A percentile compares a stretch with the other conserved stretches of the same genome.
phyloP scores from a whole-genome alignment of 1,140 invertebrate species.

The Trachymyrmex cornetzi region DNA sequence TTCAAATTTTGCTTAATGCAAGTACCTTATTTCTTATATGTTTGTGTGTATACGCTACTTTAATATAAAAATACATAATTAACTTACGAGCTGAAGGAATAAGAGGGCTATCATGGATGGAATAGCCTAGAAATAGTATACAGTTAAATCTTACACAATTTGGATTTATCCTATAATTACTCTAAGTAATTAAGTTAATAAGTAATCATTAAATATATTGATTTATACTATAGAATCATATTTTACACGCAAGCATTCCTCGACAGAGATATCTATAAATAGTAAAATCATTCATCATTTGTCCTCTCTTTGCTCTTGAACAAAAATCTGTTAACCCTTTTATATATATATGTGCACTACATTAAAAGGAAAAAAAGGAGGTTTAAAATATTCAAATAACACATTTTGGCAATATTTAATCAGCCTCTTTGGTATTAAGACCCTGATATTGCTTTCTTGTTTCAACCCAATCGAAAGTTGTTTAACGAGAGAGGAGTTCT shows the following conservation, averaged over 20 bases:
- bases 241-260: conserved; percentile 80
- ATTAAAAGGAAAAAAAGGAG: conserved; percentile 63
- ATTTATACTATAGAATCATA: conserved; percentile 82
- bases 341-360: conserved; percentile 65
- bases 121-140: conserved; percentile 86
- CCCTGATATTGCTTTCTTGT: conserved; percentile 77
- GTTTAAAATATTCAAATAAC: conserved; percentile 78
- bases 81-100: conserved; percentile 86
- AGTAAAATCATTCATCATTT: conserved; percentile 66
- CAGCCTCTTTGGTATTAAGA: conserved; percentile 85
- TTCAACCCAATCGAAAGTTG: conserved; percentile 56
- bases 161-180: conserved; percentile 79
- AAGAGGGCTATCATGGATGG: conserved; percentile 83
- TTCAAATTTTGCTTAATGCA: conserved; percentile 78
- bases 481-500: conserved; percentile 47
- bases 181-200: conserved; percentile 76
- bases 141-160: conserved; percentile 83
- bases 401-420: conserved; percentile 86
- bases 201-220: conserved; percentile 79
- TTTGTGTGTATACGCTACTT: conserved; percentile 85
- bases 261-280: conserved; percentile 75
- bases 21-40: conserved; percentile 70
- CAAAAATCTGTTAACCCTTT: conserved; percentile 61
- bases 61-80: conserved; percentile 88
- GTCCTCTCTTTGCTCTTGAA: conserved; percentile 64